Conservation (phyloP, 2,888 invertebrate species). For the Cepaea hortensis region DNA sequence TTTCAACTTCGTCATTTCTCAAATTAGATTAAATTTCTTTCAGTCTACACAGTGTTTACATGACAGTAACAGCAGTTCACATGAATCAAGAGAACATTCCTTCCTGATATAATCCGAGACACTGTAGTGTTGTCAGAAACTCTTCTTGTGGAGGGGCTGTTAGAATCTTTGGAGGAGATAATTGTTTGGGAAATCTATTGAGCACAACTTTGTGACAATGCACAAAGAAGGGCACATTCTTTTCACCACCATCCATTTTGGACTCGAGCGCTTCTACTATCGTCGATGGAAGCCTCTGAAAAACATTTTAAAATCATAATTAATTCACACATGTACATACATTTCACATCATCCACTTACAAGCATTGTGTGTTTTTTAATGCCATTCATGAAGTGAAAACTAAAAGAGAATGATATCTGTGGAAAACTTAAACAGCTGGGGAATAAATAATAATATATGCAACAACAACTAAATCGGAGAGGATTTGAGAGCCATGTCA, state of each 20-base stretch:
- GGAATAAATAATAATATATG: too few relatives aligned
- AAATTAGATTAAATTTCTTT: too few relatives aligned
- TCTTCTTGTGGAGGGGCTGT: slow-evolving; percentile 21
- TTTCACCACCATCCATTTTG: neutral
- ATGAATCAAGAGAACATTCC: slow-evolving; percentile 9
- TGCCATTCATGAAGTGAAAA: too few relatives aligned
- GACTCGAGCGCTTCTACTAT: neutral
- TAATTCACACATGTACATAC: too few relatives aligned
- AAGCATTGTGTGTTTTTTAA: too few relatives aligned
- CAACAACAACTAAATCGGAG: too few relatives aligned
- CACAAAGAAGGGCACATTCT: slow-evolving; percentile 5
- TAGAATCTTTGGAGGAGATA: slow-evolving; percentile 16
- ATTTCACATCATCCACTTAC: too few relatives aligned
- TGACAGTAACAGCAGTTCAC: neutral
- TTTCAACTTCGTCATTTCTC: too few relatives aligned
- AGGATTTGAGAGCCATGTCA: too few relatives aligned
- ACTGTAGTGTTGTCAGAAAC: slow-evolving; percentile 24
- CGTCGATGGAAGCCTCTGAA: slow-evolving; percentile 23
- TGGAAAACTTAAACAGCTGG: too few relatives aligned
- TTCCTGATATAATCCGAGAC: slow-evolving; percentile 24
- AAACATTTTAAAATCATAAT: too few relatives aligned
- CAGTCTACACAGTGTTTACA: neutral
- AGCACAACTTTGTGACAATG: slow-evolving; percentile 37
- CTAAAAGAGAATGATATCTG: too few relatives aligned
- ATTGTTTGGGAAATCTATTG: neutral